Base-by-base conservation (phyloP, 2,797 vertebrate genomes). In the Coracias cyanogaster region DNA sequence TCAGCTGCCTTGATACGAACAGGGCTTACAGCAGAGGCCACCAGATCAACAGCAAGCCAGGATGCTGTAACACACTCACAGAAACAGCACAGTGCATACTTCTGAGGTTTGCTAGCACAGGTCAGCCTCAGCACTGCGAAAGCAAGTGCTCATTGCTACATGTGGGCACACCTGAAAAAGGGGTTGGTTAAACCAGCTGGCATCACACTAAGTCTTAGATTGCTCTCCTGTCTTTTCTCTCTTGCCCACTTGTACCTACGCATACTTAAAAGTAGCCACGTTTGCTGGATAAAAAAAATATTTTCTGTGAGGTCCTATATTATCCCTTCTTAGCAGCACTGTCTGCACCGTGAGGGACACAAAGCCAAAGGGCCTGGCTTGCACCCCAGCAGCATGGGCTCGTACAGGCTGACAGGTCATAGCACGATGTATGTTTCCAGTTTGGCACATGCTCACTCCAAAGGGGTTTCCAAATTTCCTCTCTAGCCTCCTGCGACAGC, bases 401-500 rank as follows among this genome's bases (percentile, higher is more conserved):
- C 61, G 19, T 3, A 17, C 51, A 85, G 64, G 31, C 87, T 82
- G 61, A 81, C 79, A 91, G 62, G 73, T 90, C 86, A 70, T 26
- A 86, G 64, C 65, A 93, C 64, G 61, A 39, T 7, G 21, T 52
- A n/a, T 21, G 16, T 71, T 96, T 86, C 60, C 82, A 93, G 49
- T 77, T 84, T 92, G 94, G 89, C 84, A 95, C 65, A 69, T 46
- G 22, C 58, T 93, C 70, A 7, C 81, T 92, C 92, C 64, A 88
- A 52, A 89, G 74, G 82, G 37, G 65, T 84, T 97, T 97, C 89
- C 79, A 95, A 93, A 94, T 95, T 92, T 97, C 92, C 88, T 90
- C 74, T 78, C 76, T 67, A 88, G 74, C 70, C 77, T 95, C 72
- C 61, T 66, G 48, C 73, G 82, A 71, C 94, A 94, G 73, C 61